Base-by-base conservation (phyloP, 2,113 vertebrate species). In the Zeus faber region DNA sequence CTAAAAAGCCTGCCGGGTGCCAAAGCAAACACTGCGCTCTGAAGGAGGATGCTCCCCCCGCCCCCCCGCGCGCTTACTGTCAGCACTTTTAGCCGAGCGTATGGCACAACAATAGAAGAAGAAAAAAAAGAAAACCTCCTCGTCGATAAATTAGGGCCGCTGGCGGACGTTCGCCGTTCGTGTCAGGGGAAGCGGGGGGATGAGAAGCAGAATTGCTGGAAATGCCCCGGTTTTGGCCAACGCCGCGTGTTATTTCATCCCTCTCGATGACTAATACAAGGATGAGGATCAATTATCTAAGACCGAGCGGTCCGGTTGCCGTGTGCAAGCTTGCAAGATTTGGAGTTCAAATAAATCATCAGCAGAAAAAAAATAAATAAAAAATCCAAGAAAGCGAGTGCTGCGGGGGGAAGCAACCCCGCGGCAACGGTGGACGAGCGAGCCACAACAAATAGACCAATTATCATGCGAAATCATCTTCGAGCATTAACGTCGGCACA, bases 191-290 rank as follows among this genome's bases (percentile, higher is more conserved):
- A 48, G 64, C 14, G 20, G 50, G 21, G 56, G 50, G 70, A 62
- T 49, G 53, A 51, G 66, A 18, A 69, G 57, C 54, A 23, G 51
- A 53, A 43, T 68, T 46, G 64, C 31, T 62, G 50, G 63, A 20
- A 11, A 56, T 47, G 46, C 56, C 60, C 58, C 24, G 59, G 51
- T 75, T n/a, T 16, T 22, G 43, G 65, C 55, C 64, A n/a, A 57
- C 65, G 71, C 67, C 71, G 71, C 80, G 77, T 78, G 79, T 77
- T 78, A 80, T 88, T 89, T 80, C 79, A 87, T 83, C 80, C 69
- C 45, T 59, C 62, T 65, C 49, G 55, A 56, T 76, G 69, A 77
- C 77, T 77, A 82, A 80, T 77, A 82, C 73, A 66, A n/a, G n/a
- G n/a, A n/a, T n/a, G n/a, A n/a, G 62, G 81, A 84, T 85, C 79